Percentiles rank a stretch among this genome's conserved stretches.
These are phyloP conservation scores for Brachionichthys hirsutus DNA, from an alignment of 2,113 vertebrate species.

Conservation along the genomic window DNA sequence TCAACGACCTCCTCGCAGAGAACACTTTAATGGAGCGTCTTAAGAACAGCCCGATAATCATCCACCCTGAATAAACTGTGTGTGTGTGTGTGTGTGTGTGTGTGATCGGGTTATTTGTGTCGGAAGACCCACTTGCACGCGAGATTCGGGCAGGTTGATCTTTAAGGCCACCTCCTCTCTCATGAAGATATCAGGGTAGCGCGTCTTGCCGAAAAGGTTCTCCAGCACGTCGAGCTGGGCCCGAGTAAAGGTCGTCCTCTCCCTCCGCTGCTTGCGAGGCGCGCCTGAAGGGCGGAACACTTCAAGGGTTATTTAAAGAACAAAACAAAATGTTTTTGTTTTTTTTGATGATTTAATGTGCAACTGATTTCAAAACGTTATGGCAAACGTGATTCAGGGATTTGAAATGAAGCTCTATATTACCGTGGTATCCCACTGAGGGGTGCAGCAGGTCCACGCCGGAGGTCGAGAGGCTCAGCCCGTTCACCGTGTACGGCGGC, in stretches of 20 bases:
- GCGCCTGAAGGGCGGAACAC: conserved; percentile 47
- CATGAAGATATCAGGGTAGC: conserved; percentile 99
- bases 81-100: too few species aligned
- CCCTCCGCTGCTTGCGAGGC: conserved; percentile 93
- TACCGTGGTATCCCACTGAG: conserved; percentile 98
- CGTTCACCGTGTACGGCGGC: conserved; percentile 97
- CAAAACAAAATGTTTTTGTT: neutral
- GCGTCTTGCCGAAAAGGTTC: conserved; percentile 93
- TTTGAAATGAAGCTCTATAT: conserved; percentile 36
- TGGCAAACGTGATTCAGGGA: too few species aligned
- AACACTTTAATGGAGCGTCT: neutral
- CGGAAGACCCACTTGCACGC: conserved; percentile 87
- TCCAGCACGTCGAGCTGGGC: conserved; percentile 95
- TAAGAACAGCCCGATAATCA: neutral
- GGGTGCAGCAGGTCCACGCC: conserved; percentile 97
- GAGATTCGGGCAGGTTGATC: conserved; percentile 95
- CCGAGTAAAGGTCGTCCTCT: conserved; percentile 95
- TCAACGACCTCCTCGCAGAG: too few species aligned
- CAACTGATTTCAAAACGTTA: too few species aligned
- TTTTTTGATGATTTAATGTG: too few species aligned
- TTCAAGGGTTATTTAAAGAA: too few species aligned
- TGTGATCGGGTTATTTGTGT: too few species aligned
- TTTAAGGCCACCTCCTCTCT: conserved; percentile 96
- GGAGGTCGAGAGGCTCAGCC: conserved; percentile 94
- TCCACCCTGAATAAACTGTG: too few species aligned